Percentiles rank a stretch among this genome's conserved stretches.
Conservation (phyloP, 2,797 vertebrate genomes). For the Manis javanica region DNA sequence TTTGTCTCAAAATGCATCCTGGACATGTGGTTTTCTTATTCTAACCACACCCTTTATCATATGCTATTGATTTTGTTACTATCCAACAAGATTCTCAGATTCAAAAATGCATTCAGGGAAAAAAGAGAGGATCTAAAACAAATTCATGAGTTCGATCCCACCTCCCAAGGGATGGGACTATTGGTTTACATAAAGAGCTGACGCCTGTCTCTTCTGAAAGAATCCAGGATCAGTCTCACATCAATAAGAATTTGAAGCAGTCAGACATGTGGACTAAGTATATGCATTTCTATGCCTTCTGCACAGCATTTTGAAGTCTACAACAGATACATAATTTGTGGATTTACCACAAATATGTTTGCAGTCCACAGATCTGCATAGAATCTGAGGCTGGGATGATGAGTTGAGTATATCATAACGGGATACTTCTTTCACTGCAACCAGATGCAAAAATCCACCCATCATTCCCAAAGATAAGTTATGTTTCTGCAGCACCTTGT, state of each 20-base stretch:
- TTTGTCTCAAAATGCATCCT: slow-evolving; percentile 13
- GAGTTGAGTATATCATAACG: background rate
- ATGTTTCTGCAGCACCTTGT: background rate
- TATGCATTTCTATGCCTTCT: background rate
- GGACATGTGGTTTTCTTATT: background rate
- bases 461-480: background rate
- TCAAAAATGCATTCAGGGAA: background rate
- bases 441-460: background rate
- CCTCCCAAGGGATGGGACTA: background rate
- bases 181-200: background rate
- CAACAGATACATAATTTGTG: background rate
- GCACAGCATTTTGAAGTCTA: background rate
- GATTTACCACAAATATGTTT: background rate
- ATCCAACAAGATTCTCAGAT: background rate
- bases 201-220: background rate
- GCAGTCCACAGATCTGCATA: background rate
- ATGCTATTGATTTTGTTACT: slow-evolving; percentile 50
- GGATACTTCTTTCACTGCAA: background rate
- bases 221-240: background rate
- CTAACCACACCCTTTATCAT: slow-evolving; percentile 34
- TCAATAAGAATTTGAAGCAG: background rate
- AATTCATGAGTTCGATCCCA: background rate
- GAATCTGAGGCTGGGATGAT: background rate
- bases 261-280: background rate
- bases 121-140: background rate